These are phyloP conservation scores for Gambelia wislizenii DNA, from an alignment of 2,797 vertebrate genomes.

Conservation along the genomic window DNA sequence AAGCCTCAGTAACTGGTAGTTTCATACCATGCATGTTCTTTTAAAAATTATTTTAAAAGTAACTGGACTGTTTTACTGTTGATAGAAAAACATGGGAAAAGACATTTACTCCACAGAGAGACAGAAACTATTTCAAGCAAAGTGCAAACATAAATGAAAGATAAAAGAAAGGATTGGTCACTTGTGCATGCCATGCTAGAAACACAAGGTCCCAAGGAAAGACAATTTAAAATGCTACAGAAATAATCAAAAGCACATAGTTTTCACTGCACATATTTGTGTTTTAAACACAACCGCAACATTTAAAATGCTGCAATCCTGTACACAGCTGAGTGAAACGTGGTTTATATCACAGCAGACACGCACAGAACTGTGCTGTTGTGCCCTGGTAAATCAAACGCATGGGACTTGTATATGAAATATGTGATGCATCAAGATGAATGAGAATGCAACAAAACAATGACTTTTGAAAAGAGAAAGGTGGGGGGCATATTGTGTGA, in stretches of 20 bases:
- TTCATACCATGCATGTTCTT: neutral
- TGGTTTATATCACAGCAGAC: no score
- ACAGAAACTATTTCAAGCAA: constrained; percentile 6
- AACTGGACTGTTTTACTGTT: constrained; percentile 7
- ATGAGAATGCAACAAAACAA: no score
- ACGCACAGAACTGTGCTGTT: neutral
- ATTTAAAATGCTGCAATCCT: neutral
- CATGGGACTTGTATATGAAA: no score
- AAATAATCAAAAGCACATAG: constrained; percentile 4
- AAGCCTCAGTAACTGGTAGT: neutral
- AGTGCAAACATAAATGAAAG: neutral
- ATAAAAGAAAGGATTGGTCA: neutral
- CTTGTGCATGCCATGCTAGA: neutral
- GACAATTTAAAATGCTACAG: constrained; percentile 58
- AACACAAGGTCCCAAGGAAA: constrained; percentile 29
- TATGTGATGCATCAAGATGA: no score
- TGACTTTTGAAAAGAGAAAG: no score
- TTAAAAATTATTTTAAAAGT: neutral
- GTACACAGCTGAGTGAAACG: no score
- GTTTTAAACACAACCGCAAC: no score
- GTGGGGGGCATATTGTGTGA: no score
- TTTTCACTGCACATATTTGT: constrained; percentile 35
- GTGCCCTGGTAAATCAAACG: no score
- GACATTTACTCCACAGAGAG: constrained; percentile 35
- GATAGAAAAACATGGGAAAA: constrained; percentile 47